A percentile compares a stretch with the other conserved stretches of the same genome.
Conservation (phyloP, 2,113 vertebrate genomes). For the Antechinus flavipes region DNA sequence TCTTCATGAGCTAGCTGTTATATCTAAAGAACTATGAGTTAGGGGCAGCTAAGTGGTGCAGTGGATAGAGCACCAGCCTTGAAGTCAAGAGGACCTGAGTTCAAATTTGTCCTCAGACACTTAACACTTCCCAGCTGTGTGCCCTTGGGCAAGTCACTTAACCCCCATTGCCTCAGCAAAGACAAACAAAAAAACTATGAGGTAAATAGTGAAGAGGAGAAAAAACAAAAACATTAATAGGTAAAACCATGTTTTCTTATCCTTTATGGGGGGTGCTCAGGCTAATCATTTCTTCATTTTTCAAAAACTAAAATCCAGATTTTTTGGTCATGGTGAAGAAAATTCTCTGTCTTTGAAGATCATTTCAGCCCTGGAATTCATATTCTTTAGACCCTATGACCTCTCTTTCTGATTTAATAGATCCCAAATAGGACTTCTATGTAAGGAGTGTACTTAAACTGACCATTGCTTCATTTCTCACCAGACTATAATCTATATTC, state of each 20-base stretch:
- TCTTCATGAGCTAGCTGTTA: neutral
- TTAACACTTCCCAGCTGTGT: no score
- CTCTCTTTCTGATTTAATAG: neutral
- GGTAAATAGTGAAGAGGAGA: neutral
- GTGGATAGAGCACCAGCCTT: no score
- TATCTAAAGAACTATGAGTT: neutral
- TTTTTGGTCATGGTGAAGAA: neutral
- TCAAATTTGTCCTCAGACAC: no score
- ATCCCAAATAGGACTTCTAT: neutral
- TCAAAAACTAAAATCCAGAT: neutral
- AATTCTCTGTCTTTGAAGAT: neutral
- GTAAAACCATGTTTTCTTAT: neutral
- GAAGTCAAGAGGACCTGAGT: no score
- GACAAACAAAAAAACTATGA: neutral
- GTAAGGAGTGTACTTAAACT: neutral
- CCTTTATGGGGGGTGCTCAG: neutral
- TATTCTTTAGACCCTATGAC: neutral
- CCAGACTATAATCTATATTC: neutral
- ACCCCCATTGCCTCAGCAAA: no score
- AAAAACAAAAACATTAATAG: neutral
- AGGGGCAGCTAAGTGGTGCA: no score
- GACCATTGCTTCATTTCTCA: neutral
- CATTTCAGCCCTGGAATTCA: neutral
- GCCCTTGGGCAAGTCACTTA: no score
- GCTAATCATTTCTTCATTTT: neutral